A percentile compares a stretch with the other conserved stretches of the same genome.
These are phyloP conservation scores for Paracanthobrama guichenoti DNA, from an alignment of 2,113 vertebrate genomes.

Conservation along the genomic window DNA sequence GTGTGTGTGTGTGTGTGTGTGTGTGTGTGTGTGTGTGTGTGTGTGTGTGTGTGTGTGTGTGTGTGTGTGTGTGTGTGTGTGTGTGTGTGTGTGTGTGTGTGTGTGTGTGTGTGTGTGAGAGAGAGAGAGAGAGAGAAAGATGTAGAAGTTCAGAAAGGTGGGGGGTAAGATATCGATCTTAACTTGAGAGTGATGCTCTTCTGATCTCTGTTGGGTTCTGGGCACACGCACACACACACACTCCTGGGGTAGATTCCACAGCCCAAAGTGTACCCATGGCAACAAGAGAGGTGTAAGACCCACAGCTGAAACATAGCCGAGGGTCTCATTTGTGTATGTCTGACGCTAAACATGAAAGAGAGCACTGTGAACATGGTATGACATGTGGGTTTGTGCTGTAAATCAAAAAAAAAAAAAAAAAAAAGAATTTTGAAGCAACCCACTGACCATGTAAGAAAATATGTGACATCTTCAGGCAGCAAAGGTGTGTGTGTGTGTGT, in stretches of 20 bases:
- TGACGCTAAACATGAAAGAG: conserved; percentile 27
- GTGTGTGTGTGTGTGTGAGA: no score
- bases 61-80: no score
- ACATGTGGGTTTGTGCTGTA: not conserved
- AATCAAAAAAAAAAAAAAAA: not conserved
- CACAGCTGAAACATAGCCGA: conserved; percentile 29
- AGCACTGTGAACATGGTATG: not conserved
- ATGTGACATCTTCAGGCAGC: conserved; percentile 24
- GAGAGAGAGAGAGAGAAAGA: not conserved
- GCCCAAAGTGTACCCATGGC: conserved; percentile 57
- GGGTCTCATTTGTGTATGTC: conserved; percentile 26
- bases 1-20: no score
- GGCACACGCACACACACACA: conserved; percentile 27
- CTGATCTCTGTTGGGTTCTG: conserved; percentile 86
- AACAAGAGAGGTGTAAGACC: conserved; percentile 43
- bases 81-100: no score
- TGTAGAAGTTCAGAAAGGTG: conserved; percentile 32
- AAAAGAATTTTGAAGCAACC: not conserved
- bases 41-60: not conserved
- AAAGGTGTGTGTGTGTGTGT: conserved; percentile 18
- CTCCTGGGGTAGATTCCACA: conserved; percentile 47
- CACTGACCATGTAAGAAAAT: conserved; percentile 11
- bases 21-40: no score
- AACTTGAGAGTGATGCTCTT: conserved; percentile 86
- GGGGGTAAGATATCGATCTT: conserved; percentile 83